Conservation (phyloP, 2,888 invertebrate species). For the Theodoxus fluviatilis region DNA sequence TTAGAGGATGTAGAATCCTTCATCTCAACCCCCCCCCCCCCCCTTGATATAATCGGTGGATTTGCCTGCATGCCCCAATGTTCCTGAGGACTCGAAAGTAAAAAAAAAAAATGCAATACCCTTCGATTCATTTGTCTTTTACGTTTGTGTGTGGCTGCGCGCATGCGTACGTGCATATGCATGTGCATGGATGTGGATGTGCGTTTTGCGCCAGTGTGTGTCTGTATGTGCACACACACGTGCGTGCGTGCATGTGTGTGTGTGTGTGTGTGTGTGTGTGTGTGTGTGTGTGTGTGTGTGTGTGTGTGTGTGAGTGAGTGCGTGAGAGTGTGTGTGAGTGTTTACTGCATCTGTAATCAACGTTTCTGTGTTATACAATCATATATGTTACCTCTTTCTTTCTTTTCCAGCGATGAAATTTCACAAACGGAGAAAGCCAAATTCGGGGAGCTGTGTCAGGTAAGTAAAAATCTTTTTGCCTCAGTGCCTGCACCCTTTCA, state of each 20-base stretch:
- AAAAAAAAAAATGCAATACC: too few relatives aligned
- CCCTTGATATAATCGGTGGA: too few relatives aligned
- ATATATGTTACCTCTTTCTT: slow-evolving; percentile 22
- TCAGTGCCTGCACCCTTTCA: neutral
- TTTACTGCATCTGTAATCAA: neutral
- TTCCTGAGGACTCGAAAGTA: too few relatives aligned
- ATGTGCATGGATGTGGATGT: too few relatives aligned
- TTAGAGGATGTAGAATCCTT: too few relatives aligned
- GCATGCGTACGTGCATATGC: too few relatives aligned
- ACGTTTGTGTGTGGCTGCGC: too few relatives aligned
- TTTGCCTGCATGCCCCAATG: too few relatives aligned
- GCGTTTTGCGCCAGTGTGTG: too few relatives aligned
- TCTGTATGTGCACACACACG: neutral
- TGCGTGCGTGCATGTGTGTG: neutral
- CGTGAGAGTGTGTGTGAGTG: neutral
- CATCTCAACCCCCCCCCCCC: too few relatives aligned
- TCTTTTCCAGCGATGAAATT: slow-evolving; percentile 67
- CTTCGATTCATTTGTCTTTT: too few relatives aligned
- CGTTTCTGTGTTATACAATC: neutral
- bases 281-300: slow-evolving; percentile 17
- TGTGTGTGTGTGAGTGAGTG: slow-evolving; percentile 8
- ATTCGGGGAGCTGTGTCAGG: slow-evolving; percentile 74
- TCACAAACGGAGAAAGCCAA: slow-evolving; percentile 74
- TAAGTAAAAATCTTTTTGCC: slow-evolving; percentile 33
- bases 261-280: slow-evolving; percentile 20